A percentile compares a stretch with the other conserved stretches of the same genome.
Conservation (phyloP, 2,797 vertebrate species). For the Alauda arvensis region DNA sequence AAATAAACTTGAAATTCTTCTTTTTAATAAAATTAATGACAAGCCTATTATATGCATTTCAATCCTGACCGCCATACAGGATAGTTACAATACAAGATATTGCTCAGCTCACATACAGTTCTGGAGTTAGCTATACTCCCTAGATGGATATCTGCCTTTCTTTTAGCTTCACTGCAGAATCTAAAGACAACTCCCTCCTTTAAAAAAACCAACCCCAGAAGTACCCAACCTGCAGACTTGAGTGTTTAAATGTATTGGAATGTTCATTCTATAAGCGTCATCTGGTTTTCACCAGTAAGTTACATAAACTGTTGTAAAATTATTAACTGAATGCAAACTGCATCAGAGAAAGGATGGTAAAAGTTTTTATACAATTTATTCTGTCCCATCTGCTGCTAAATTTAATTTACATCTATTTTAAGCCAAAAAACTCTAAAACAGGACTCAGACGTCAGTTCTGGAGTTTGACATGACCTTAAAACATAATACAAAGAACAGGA, state of each 20-base stretch:
- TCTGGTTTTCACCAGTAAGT: neutral
- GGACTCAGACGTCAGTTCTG: neutral
- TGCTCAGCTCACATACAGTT: neutral
- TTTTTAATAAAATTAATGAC: neutral
- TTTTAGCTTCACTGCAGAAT: neutral
- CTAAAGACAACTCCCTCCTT: neutral
- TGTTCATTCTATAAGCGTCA: neutral
- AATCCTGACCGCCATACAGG: neutral
- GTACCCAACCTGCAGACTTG: neutral
- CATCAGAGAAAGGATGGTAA: neutral
- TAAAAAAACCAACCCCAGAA: neutral
- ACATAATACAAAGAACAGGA: neutral
- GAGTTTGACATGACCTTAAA: neutral
- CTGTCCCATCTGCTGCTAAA: neutral
- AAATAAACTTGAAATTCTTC: neutral
- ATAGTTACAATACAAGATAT: neutral
- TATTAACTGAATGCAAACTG: conserved; percentile 2
- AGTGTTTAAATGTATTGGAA: neutral
- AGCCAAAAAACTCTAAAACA: neutral
- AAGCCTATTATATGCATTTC: neutral
- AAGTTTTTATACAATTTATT: neutral
- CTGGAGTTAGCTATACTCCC: neutral
- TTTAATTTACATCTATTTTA: neutral
- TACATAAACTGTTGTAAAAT: neutral
- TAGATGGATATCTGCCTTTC: neutral